phyloP scores from a whole-genome alignment of 2,113 vertebrate genomes.

The Mohoua ochrocephala region DNA sequence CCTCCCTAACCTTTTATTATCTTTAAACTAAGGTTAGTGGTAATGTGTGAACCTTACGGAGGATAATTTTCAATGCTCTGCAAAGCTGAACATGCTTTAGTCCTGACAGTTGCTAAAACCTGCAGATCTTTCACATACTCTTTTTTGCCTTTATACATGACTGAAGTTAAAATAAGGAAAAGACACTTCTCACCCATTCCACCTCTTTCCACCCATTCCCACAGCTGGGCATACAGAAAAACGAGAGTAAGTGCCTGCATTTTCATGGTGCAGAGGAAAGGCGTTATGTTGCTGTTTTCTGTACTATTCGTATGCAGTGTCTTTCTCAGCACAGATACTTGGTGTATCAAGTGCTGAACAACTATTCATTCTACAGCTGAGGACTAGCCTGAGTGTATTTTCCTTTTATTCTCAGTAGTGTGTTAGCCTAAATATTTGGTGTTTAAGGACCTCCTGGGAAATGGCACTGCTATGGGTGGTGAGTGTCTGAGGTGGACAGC shows the following conservation, averaged over 20 bases:
- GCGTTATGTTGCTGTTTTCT: not conserved
- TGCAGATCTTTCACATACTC: not conserved
- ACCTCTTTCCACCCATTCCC: not conserved
- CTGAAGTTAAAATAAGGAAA: not conserved
- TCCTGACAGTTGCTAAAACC: constrained; percentile 25
- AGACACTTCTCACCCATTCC: not conserved
- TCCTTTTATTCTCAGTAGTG: not conserved
- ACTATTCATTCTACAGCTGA: not conserved
- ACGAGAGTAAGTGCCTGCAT: not conserved
- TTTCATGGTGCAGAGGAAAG: not conserved
- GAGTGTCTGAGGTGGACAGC: not conserved
- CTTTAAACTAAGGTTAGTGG: constrained; percentile 21
- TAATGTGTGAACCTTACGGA: not conserved
- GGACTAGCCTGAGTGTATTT: not conserved
- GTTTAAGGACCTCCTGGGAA: not conserved
- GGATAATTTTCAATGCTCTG: constrained; percentile 41
- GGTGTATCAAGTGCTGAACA: not conserved
- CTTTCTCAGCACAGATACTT: not conserved
- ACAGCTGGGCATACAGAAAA: not conserved
- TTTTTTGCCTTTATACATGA: not conserved
- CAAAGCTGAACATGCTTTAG: not conserved
- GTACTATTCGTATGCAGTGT: rapidly evolving
- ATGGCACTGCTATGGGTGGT: not conserved
- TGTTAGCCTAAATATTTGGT: not conserved
- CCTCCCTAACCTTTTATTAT: constrained; percentile 26